phyloP scores from a whole-genome alignment of 2,113 vertebrate species.

The Nycticorax nycticorax region DNA sequence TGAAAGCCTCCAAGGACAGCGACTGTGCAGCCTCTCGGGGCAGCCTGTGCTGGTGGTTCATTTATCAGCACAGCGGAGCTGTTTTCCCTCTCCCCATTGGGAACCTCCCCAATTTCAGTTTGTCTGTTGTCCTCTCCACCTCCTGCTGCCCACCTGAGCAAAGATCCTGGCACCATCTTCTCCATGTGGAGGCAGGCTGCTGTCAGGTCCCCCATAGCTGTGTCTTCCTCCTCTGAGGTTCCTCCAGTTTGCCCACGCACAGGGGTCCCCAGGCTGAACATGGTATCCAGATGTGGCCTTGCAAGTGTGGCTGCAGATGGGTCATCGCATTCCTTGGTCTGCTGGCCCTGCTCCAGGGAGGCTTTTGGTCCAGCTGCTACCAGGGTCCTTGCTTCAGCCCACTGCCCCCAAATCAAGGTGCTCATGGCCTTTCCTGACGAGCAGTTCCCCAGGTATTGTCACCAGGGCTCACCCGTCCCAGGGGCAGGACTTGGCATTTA shows the following conservation, averaged over 20 bases:
- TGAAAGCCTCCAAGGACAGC: background rate
- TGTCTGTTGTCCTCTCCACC: background rate
- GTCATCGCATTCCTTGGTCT: background rate
- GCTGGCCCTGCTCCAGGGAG: background rate
- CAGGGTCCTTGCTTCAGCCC: background rate
- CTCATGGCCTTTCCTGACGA: background rate
- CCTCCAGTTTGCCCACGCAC: background rate
- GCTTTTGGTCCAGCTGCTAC: background rate
- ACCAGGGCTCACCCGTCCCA: rapidly evolving
- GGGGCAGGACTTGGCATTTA: background rate
- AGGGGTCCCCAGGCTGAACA: background rate
- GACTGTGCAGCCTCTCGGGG: background rate
- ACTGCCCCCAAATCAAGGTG: background rate
- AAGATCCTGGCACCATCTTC: background rate
- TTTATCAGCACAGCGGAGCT: background rate
- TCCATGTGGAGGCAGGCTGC: background rate
- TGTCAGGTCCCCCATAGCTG: background rate
- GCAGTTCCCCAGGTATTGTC: background rate
- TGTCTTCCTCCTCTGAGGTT: rapidly evolving
- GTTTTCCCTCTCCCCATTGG: background rate
- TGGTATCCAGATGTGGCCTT: background rate
- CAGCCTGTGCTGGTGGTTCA: background rate
- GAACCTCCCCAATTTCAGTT: background rate
- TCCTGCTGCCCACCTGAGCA: background rate
- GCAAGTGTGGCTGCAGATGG: background rate